Percentiles rank a stretch among this genome's conserved stretches.
These are phyloP conservation scores for Malurus cyaneus DNA, from an alignment of 2,113 vertebrate genomes.

Conservation along the genomic window DNA sequence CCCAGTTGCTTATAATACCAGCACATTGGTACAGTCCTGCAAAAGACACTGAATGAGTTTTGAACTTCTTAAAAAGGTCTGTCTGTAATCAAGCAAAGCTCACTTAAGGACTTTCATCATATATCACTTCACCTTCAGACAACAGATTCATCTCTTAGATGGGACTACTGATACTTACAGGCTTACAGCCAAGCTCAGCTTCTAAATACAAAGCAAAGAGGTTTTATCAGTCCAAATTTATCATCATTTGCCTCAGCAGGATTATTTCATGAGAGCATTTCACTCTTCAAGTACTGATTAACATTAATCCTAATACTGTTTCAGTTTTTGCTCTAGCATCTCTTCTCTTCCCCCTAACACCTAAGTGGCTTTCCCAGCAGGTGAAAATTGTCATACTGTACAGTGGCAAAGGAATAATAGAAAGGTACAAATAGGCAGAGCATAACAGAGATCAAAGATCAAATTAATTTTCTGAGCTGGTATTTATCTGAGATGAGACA, in stretches of 20 bases:
- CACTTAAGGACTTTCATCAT: not conserved
- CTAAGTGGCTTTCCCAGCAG: not conserved
- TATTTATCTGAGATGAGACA: not conserved
- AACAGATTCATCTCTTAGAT: not conserved
- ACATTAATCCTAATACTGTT: not conserved
- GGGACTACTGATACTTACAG: not conserved
- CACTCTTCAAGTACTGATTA: not conserved
- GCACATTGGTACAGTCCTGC: not conserved
- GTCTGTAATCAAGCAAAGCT: not conserved
- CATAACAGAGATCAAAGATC: not conserved
- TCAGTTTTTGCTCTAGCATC: not conserved
- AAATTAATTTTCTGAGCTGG: not conserved
- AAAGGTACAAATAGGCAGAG: not conserved
- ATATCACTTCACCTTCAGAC: not conserved
- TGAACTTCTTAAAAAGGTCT: not conserved
- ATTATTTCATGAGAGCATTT: not conserved
- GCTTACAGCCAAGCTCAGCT: not conserved
- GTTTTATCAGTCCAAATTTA: slow-evolving; percentile 13
- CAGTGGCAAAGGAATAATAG: not conserved
- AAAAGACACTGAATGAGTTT: not conserved
- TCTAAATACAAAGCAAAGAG: not conserved
- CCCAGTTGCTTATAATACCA: not conserved
- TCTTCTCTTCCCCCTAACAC: not conserved
- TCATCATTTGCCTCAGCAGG: not conserved
- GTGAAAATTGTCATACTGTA: not conserved